Percentiles rank a stretch among this genome's conserved stretches.
These are phyloP conservation scores for Acleris holmiana DNA, from an alignment of 2,888 invertebrate species.

Conservation along the genomic window DNA sequence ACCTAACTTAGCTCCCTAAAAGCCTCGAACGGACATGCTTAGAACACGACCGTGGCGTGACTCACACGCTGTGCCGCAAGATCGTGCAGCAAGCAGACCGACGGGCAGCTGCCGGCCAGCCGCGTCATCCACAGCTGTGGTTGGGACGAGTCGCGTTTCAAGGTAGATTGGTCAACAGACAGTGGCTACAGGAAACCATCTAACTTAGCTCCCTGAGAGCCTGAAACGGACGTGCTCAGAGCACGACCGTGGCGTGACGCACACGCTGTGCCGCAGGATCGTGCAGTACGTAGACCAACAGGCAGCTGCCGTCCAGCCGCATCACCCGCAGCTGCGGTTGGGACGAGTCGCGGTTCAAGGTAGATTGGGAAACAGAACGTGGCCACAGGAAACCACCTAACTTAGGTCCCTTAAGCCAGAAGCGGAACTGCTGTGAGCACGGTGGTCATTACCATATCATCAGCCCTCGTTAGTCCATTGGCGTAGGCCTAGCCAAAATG, in stretches of 20 bases:
- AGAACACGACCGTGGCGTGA: constrained; percentile 48
- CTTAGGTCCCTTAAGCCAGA: too few relatives aligned
- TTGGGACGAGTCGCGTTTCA: constrained; percentile 88
- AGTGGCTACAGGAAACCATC: not conserved
- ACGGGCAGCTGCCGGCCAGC: constrained; percentile 88
- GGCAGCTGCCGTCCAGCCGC: constrained; percentile 87
- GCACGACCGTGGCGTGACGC: constrained; percentile 63
- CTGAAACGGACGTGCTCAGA: too few relatives aligned
- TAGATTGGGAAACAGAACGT: constrained; percentile 43
- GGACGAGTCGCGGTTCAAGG: constrained; percentile 88
- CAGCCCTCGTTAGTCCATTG: too few relatives aligned
- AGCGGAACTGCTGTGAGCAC: too few relatives aligned
- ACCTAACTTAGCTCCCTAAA: too few relatives aligned
- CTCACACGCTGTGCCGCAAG: constrained; percentile 92
- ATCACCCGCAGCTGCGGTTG: constrained; percentile 92
- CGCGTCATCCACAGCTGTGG: constrained; percentile 92
- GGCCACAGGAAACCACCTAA: too few relatives aligned
- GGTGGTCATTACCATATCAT: too few relatives aligned
- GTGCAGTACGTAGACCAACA: constrained; percentile 94
- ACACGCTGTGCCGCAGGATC: constrained; percentile 92
- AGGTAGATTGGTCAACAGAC: constrained; percentile 59
- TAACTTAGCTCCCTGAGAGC: too few relatives aligned
- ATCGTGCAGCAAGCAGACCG: constrained; percentile 94
- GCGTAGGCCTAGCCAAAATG: too few relatives aligned
- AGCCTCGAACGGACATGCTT: too few relatives aligned